Evolutionary conservation across 2,113 vertebrate genomes (phyloP), one percentile per base, ranked within the genome.

Genomic region (Pachycephala philippinensis): DNA sequence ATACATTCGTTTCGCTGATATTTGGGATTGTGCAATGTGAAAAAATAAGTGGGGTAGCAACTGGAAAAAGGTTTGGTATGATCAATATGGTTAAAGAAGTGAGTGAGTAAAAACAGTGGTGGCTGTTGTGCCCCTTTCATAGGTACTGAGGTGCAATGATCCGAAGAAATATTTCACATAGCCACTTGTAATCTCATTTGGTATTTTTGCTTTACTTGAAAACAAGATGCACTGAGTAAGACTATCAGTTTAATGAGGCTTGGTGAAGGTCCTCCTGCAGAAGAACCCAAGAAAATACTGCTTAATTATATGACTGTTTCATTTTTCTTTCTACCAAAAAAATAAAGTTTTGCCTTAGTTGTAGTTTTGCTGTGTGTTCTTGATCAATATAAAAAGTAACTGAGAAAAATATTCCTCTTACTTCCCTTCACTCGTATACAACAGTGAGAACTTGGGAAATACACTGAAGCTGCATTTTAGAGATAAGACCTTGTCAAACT

Each of bases 281-380:
- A 74, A 93, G 40, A 94, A 65, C 66, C 30, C 31, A 44, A 82
- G 71, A 82, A 95, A 89, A 70, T 80, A 85, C 64, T 80, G 89
- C 56, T 90, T 87, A 93, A 79, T 96, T 93, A 30, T 92, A 84
- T 96, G 85, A 94, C 93, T 96, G 93, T 95, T 97, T 57, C 45
- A 72, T 95, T 97, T 95, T 93, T 94, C 80, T 97, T 97, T 97
- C 83, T 96, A 96, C 89, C 94, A 96, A 96, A 96, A 97, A 70
- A 98, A 98, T 97, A 94, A 96, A 96, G 91, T 86, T 96, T 95
- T 98, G 97, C 92, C 95, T 98, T 97, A 96, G 74, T 91, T 97
- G 50, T 91, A 64, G 16, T 87, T 92, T 87, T 86, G 91, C 18
- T 40, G 91, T 65, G 12, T 59, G 37, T 97, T 60, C 68, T 97